Base-by-base conservation (phyloP, 2,113 vertebrate genomes). In the Tor tambroides region DNA sequence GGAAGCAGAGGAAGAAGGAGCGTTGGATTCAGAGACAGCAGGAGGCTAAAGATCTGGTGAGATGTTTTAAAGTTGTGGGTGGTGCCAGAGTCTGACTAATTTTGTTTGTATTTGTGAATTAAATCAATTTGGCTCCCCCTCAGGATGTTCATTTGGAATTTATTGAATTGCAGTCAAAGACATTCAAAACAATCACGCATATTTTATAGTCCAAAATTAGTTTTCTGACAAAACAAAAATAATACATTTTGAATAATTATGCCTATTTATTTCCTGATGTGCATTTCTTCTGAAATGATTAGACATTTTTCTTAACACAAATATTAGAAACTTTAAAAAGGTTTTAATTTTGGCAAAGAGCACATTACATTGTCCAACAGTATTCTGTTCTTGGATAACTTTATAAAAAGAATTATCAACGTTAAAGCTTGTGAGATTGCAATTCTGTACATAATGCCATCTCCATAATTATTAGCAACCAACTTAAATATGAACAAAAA, bases 1-100 rank as follows among this genome's bases (percentile, higher is more conserved):
- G 95, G 89, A 98, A 96, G 83, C 95, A 95, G 88, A 96, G 91
- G 82, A 94, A 92, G 89, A 93, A n/a, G 82, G 96, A 97, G 69
- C 92, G 82, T 80, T 96, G 96, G 96, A 89, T 96, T 7, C 91
- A 91, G 86, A 87, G 87, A 32, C 91, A 91, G 75, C 90, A 92
- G 88, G 91, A 93, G 91, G 90, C 92, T 89, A 95, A 96, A 86
- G 78, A 87, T 49, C 63, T 79, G 91, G 93, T 93, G 43, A 87
- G 88, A 43, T 65, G 3, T 38, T 30, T n/a, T 79, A 32, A 71
- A 19, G 32, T 17, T 6, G 23, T 69, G n/a, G 2, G 10, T 1
- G 14, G n/a, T 26, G 32, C 32, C 67, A 21, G 35, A 71, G 2
- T 23, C 69, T 71, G 2, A 35, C 14, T 38, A 0, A 3, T 1